Base-by-base conservation (phyloP, 2,888 invertebrate genomes). In the Nephrocerus scutellatus region DNA sequence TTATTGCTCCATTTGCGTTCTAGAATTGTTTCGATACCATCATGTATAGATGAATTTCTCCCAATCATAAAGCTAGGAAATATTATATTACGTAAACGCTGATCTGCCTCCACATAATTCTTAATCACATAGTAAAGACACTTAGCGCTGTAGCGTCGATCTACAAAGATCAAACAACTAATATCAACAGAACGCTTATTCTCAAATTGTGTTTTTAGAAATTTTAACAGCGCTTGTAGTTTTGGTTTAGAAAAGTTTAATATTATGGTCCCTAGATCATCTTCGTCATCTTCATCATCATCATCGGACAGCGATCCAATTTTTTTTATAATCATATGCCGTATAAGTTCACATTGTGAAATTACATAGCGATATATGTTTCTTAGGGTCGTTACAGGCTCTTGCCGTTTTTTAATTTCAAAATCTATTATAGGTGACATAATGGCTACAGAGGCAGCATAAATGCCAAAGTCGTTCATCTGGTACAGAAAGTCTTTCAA, bases 21-120 rank as follows among this genome's bases (percentile, higher is more conserved):
- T 10, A 69, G 49, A 3, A 57, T n/a, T 6, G 8, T 39, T 3
- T 62, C 60, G 16, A 67, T 56, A 2, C 56, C 48, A 7, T 48
- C 48, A 1, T 46, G 14, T 3, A 65, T 47, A 3, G 26, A 30
- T 6, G 33, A 13, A 18, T 55, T 56, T 2, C 56, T 51, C 0
- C 90, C 89, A 1, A 87, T 76, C 35, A 88, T 71, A 56, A 80
- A 90, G 51, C 85, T 82, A 1, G 82, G 75, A 9, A 44, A 37
- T 43, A 73, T 54, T 49, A 81, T 43, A 23, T 56, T 76, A 1
- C 67, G 66, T 46, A 76, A 77, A 9, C 73, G 66, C 0, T 73
- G 67, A 43, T 75, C 68, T 0, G 41, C 23, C 15, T 70, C 52
- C 8, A 65, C 68, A 1, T 74, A 74, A 1, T 71, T 66, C 40